These are phyloP conservation scores for Lissocephala sabroskyi DNA, from an alignment of 2,888 invertebrate species.

Conservation along the genomic window DNA sequence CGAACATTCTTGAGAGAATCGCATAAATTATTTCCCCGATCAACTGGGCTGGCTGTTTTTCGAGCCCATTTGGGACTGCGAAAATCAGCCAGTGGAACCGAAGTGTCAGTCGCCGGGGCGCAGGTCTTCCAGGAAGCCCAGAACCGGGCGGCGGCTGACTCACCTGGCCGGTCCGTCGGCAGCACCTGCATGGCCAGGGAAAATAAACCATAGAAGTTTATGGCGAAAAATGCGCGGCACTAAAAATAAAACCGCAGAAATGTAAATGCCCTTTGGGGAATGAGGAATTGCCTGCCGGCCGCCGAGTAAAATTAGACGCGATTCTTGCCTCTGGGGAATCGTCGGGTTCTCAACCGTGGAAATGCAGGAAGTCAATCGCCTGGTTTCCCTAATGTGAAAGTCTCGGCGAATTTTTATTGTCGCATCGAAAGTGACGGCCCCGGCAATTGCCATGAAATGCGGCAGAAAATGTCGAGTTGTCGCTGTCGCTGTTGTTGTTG, in stretches of 20 bases:
- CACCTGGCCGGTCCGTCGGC: conserved; percentile 3
- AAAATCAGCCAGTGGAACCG: conserved; percentile 52
- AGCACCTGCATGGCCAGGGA: conserved; percentile 23
- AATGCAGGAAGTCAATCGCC: too few species aligned
- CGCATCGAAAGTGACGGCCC: too few species aligned
- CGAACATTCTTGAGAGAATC: too few species aligned
- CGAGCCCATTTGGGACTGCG: too few species aligned
- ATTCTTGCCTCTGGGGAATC: too few species aligned
- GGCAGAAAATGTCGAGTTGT: conserved; percentile 27
- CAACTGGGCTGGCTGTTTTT: too few species aligned
- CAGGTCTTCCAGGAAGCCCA: conserved; percentile 27
- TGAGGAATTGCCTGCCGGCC: conserved; percentile 37
- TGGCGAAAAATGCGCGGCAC: conserved; percentile 12
- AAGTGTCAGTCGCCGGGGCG: conserved; percentile 45
- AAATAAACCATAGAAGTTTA: conserved; percentile 27
- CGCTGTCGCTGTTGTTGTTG: too few species aligned
- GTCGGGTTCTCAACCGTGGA: too few species aligned
- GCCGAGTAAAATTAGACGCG: too few species aligned
- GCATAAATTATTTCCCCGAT: too few species aligned
- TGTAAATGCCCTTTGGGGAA: conserved; percentile 56
- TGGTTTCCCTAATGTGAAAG: too few species aligned
- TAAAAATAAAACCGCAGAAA: conserved; percentile 45
- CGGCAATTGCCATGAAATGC: conserved; percentile 15
- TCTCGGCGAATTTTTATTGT: too few species aligned
- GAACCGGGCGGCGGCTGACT: conserved; percentile 22